These are phyloP conservation scores for Rhinella marina DNA, from an alignment of 2,797 vertebrate genomes.

Conservation along the genomic window DNA sequence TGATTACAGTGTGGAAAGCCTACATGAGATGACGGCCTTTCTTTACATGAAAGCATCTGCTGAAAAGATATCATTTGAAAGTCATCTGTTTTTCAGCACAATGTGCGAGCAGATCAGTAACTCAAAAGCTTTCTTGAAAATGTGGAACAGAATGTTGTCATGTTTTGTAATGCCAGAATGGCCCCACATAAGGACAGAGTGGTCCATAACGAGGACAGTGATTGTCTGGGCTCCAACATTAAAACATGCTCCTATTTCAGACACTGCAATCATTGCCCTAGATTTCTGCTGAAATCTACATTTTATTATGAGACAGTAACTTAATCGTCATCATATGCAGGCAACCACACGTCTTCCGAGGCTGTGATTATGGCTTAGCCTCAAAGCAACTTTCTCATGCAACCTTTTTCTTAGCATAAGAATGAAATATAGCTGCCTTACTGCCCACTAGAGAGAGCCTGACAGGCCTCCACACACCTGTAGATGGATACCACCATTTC, in stretches of 20 bases:
- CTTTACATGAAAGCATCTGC: conserved; percentile 62
- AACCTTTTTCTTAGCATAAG: not conserved
- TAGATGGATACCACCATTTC: too few relatives aligned
- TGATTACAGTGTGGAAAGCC: conserved; percentile 65
- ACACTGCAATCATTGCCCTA: not conserved
- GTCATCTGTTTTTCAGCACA: conserved; percentile 56
- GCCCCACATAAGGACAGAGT: conserved; percentile 29
- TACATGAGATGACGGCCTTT: conserved; percentile 64
- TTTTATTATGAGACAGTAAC: not conserved
- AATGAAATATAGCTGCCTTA: too few relatives aligned
- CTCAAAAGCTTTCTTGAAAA: conserved; percentile 58
- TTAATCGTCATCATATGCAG: not conserved
- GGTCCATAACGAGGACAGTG: conserved; percentile 7
- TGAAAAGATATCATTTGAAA: conserved; percentile 56
- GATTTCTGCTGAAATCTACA: conserved; percentile 7
- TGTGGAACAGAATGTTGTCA: conserved; percentile 62
- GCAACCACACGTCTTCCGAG: not conserved
- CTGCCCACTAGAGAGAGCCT: too few relatives aligned
- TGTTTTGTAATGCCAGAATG: conserved; percentile 13
- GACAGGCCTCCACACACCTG: too few relatives aligned
- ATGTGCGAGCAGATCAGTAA: conserved; percentile 37
- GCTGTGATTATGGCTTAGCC: not conserved
- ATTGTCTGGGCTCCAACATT: not conserved
- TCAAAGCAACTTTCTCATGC: not conserved
- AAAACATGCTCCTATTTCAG: conserved; percentile 1